A percentile compares a stretch with the other conserved stretches of the same genome.
phyloP scores from a whole-genome alignment of 2,888 invertebrate genomes.

The Conus canariensis region DNA sequence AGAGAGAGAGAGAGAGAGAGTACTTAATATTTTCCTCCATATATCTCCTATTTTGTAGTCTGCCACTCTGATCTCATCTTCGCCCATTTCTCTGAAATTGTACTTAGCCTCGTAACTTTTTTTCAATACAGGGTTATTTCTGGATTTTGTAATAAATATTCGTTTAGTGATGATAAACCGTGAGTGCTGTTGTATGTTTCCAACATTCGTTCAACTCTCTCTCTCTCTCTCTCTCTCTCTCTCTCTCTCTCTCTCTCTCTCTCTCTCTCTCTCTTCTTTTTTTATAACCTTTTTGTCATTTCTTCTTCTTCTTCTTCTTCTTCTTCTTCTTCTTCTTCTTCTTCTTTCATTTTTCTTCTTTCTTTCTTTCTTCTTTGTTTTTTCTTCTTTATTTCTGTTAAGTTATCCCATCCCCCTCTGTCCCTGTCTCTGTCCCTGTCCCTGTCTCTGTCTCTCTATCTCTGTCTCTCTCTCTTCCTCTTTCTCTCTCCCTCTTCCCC shows the following conservation, averaged over 20 bases:
- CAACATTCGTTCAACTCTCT: background rate
- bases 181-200: too few species aligned
- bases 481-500: background rate
- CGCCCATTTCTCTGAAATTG: too few species aligned
- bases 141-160: too few species aligned
- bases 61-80: background rate
- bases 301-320: background rate
- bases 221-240: background rate
- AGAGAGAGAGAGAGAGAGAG: constrained; percentile 5
- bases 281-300: background rate
- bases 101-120: too few species aligned
- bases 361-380: background rate
- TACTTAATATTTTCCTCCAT: background rate
- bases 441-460: background rate
- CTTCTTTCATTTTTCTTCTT: background rate
- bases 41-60: background rate
- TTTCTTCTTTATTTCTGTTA: background rate
- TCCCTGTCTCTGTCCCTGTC: background rate
- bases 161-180: too few species aligned
- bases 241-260: background rate
- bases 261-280: background rate
- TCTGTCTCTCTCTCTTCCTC: background rate
- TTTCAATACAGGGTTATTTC: too few species aligned
- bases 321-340: background rate
- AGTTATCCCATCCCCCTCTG: background rate